Evolutionary conservation across 1,140 invertebrate genomes (phyloP).

Genomic region (Aphaenogaster ashmeadi): DNA sequence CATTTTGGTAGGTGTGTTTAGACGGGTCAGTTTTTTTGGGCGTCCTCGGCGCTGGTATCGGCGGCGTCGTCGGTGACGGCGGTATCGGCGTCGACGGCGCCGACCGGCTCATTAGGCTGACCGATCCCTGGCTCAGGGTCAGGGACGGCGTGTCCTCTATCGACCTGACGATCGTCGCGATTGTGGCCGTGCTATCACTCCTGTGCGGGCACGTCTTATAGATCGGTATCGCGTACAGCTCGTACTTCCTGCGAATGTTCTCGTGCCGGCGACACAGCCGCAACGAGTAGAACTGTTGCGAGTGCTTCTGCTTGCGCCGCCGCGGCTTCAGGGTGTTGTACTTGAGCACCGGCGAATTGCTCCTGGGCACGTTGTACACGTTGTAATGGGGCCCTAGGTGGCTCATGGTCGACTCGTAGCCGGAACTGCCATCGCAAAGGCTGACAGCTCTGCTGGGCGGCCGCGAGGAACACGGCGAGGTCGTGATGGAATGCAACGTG

Average conservation of each 20-base stretch:
- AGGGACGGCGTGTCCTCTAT: conserved; percentile 69
- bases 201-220: conserved; percentile 84
- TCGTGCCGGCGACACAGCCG: conserved; percentile 81
- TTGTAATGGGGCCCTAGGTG: conserved; percentile 86
- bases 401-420: conserved; percentile 89
- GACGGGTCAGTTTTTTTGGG: conserved; percentile 81
- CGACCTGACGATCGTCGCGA: conserved; percentile 74
- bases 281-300: conserved; percentile 85
- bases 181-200: conserved; percentile 76
- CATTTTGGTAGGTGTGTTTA: conserved; percentile 88
- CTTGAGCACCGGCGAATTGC: conserved; percentile 83
- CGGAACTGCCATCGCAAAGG: conserved; percentile 86
- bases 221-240: conserved; percentile 86
- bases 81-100: conserved; percentile 35
- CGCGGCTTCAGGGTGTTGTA: conserved; percentile 84
- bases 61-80: conserved; percentile 74
- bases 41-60: conserved; percentile 85
- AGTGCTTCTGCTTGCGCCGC: conserved; percentile 81
- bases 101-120: background rate
- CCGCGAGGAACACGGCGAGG: conserved; percentile 81
- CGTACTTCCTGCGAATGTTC: conserved; percentile 78
- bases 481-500: conserved; percentile 81
- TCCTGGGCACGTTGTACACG: conserved; percentile 83
- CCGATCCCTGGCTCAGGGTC: conserved; percentile 34
- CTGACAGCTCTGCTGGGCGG: conserved; percentile 85